Evolutionary conservation across 2,888 invertebrate species (phyloP).

Genomic region (Sphecodes monilicornis): DNA sequence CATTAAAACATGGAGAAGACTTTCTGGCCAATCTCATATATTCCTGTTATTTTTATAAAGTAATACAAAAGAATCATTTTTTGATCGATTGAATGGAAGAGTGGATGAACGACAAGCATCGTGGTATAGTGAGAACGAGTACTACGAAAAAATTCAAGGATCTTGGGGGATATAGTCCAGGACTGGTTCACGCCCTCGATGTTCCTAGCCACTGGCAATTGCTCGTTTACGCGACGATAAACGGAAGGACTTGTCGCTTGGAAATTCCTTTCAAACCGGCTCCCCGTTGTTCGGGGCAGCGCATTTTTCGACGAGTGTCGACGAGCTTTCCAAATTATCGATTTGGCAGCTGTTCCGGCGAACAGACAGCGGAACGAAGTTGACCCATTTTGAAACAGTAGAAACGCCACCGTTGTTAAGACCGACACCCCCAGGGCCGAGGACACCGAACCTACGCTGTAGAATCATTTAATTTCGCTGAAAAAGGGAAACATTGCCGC

Average conservation of each 20-base stretch:
- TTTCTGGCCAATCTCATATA: no score
- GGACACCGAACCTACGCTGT: slow-evolving; percentile 20
- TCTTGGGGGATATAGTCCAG: background rate
- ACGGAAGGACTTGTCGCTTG: slow-evolving; percentile 43
- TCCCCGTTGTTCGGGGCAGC: slow-evolving; percentile 22
- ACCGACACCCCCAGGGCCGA: slow-evolving; percentile 41
- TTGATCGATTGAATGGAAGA: background rate
- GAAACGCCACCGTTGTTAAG: slow-evolving; percentile 56
- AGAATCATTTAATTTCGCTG: background rate
- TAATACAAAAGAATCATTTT: no score
- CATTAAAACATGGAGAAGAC: no score
- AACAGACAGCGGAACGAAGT: slow-evolving; percentile 66
- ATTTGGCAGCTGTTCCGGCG: slow-evolving; percentile 61
- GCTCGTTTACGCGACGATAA: slow-evolving; percentile 52
- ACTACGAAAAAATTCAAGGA: background rate
- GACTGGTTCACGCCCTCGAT: slow-evolving; percentile 6
- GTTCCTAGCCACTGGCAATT: slow-evolving; percentile 35
- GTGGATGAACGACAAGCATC: background rate
- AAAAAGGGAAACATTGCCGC: background rate
- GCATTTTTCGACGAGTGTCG: slow-evolving; percentile 61
- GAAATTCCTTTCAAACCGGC: slow-evolving; percentile 38
- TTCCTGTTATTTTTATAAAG: no score
- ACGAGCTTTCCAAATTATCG: slow-evolving; percentile 66
- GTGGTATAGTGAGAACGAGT: background rate
- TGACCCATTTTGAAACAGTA: slow-evolving; percentile 57